These are phyloP conservation scores for Spilarctia lutea DNA, from an alignment of 2,888 invertebrate species.

Conservation along the genomic window DNA sequence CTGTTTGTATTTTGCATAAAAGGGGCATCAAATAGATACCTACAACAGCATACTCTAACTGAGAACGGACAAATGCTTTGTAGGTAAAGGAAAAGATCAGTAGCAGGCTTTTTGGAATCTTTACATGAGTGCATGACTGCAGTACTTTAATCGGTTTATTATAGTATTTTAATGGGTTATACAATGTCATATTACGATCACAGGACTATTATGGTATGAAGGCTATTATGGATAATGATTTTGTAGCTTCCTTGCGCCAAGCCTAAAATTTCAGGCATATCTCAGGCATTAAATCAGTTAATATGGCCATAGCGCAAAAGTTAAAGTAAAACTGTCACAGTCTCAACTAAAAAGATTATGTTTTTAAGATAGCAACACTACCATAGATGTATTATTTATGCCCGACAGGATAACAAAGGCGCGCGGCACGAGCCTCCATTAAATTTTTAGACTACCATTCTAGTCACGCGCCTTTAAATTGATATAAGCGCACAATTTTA, in stretches of 20 bases:
- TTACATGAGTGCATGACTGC: too few relatives aligned
- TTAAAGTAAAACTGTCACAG: slow-evolving; percentile 9
- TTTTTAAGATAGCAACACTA: slow-evolving; percentile 28
- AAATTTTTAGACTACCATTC: slow-evolving; percentile 61
- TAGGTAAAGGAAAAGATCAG: too few relatives aligned
- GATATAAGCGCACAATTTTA: slow-evolving; percentile 77
- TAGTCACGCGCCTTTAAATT: slow-evolving; percentile 72
- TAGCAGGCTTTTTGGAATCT: too few relatives aligned
- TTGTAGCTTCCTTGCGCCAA: not conserved
- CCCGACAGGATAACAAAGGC: not conserved
- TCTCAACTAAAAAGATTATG: slow-evolving; percentile 19
- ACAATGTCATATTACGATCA: not conserved
- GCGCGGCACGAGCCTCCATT: slow-evolving; percentile 52
- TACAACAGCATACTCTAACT: too few relatives aligned
- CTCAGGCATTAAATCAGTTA: not conserved
- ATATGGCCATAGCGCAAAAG: not conserved
- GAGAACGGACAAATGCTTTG: too few relatives aligned
- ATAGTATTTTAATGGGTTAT: not conserved
- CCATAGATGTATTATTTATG: not conserved
- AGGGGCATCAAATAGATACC: too few relatives aligned
- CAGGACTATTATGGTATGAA: not conserved
- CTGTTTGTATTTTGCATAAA: too few relatives aligned
- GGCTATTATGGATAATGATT: not conserved
- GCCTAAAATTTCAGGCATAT: not conserved
- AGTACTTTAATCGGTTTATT: not conserved